Conservation (phyloP, 2,797 vertebrate genomes). For the Poeciliopsis turneri region DNA sequence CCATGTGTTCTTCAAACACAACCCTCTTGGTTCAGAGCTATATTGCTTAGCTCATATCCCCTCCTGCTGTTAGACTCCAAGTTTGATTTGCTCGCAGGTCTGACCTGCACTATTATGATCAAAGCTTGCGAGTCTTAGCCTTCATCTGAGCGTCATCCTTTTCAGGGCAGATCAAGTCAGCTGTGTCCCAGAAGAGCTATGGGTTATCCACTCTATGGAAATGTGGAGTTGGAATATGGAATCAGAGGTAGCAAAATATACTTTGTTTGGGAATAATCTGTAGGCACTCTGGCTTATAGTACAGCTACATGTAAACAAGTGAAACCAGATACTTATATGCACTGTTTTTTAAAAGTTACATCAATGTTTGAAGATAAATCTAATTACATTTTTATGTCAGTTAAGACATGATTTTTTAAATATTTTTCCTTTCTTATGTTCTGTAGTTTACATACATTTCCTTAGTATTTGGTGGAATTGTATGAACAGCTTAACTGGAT, state of each 20-base stretch:
- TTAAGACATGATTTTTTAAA: neutral
- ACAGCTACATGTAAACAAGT: neutral
- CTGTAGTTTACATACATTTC: neutral
- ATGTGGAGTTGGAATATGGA: neutral
- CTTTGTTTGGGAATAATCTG: neutral
- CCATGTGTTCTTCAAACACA: conserved; percentile 31
- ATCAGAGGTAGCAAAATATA: neutral
- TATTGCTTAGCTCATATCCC: conserved; percentile 8
- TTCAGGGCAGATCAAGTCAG: conserved; percentile 2
- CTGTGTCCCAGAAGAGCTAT: neutral
- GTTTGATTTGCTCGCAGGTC: conserved; percentile 51
- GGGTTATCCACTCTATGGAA: neutral
- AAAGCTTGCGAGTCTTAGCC: conserved; percentile 45
- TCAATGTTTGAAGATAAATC: neutral
- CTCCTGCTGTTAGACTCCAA: conserved; percentile 27
- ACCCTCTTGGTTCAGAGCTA: conserved; percentile 30
- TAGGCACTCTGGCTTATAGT: neutral
- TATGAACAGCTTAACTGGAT: neutral
- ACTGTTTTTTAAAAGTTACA: neutral
- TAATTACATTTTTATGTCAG: neutral
- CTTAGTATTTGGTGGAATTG: neutral
- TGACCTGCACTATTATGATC: conserved; percentile 51
- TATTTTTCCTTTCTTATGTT: neutral
- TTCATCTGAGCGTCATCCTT: conserved; percentile 25
- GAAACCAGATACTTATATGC: neutral